These are phyloP conservation scores for Eulacestoma nigropectus DNA, from an alignment of 2,113 vertebrate genomes.

Conservation along the genomic window DNA sequence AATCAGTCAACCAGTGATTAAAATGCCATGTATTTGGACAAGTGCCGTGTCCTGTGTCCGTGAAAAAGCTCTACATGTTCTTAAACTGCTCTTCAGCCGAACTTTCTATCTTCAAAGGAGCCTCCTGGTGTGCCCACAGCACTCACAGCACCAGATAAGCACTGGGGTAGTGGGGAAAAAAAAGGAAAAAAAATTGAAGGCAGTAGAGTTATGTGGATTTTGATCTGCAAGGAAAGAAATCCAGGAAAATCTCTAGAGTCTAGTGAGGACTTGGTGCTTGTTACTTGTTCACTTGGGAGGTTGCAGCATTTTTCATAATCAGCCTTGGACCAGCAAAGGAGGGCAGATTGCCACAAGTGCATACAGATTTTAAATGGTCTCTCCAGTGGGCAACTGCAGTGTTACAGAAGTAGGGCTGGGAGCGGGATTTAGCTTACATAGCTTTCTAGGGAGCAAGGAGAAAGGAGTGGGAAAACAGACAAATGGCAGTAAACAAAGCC, in stretches of 20 bases:
- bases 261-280: neutral
- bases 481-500: neutral
- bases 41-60: neutral
- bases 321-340: neutral
- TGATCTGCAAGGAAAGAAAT: neutral
- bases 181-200: neutral
- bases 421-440: neutral
- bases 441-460: neutral
- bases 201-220: neutral
- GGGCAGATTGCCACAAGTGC: neutral
- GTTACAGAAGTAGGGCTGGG: neutral
- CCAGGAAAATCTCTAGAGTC: neutral
- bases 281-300: neutral
- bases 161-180: too few species aligned
- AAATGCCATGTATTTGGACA: neutral
- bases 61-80: neutral
- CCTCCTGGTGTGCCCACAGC: neutral
- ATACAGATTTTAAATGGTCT: neutral
- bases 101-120: neutral
- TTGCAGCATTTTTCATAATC: neutral
- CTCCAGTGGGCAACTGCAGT: neutral
- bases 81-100: neutral
- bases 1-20: neutral
- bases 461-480: neutral
- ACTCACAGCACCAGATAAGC: neutral